Evolutionary conservation across 2,113 vertebrate species (phyloP).

Genomic region (Serilophus lunatus): DNA sequence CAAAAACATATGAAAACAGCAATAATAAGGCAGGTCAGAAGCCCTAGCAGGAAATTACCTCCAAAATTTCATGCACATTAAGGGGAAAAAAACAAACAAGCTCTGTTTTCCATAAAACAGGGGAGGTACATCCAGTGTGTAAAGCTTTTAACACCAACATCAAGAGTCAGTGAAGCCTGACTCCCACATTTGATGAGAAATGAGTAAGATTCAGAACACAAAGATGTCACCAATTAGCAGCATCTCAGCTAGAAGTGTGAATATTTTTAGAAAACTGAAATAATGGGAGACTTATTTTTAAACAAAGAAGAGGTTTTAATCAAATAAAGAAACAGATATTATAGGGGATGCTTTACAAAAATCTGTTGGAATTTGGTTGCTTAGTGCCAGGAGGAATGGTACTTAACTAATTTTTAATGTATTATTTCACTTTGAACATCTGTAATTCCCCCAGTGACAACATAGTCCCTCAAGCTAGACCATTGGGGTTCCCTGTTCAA

Average conservation of each 20-base stretch:
- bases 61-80: neutral
- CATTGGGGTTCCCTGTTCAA: neutral
- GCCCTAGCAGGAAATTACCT: neutral
- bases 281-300: neutral
- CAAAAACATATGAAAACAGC: neutral
- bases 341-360: neutral
- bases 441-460: neutral
- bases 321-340: neutral
- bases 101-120: neutral
- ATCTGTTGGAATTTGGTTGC: neutral
- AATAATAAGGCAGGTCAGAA: neutral
- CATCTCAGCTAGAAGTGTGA: neutral
- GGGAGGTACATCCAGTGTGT: neutral
- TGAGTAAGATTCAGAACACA: slow-evolving; percentile 28
- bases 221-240: slow-evolving; percentile 47
- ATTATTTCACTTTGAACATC: neutral
- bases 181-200: slow-evolving; percentile 14
- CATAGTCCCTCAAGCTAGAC: neutral
- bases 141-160: neutral
- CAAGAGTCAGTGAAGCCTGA: slow-evolving; percentile 13
- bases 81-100: neutral
- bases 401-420: neutral
- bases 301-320: neutral
- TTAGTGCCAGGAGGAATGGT: neutral
- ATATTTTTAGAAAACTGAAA: slow-evolving; percentile 32